phyloP scores from a whole-genome alignment of 1,140 invertebrate genomes.

The Achatina immaculata region DNA sequence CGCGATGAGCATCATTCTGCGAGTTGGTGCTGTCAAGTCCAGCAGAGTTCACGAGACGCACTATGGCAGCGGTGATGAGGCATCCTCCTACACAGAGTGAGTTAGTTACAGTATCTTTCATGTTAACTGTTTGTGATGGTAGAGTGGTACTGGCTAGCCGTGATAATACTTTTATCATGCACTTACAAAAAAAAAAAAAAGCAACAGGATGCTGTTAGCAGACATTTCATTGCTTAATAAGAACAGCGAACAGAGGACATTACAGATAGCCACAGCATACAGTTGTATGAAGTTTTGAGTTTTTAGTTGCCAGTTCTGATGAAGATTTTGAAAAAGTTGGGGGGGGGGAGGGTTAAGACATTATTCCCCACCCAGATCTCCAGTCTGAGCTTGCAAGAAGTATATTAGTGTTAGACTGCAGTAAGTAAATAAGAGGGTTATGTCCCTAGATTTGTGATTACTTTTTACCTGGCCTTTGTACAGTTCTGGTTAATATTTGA shows the following conservation, averaged over 20 bases:
- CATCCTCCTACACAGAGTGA: slow-evolving; percentile 44
- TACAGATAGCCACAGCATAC: background rate
- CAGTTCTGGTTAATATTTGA: too few relatives aligned
- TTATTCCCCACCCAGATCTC: too few relatives aligned
- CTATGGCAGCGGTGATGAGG: slow-evolving; percentile 43
- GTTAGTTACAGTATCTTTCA: background rate
- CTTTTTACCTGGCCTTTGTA: too few relatives aligned
- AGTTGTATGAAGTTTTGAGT: too few relatives aligned
- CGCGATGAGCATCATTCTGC: slow-evolving; percentile 47
- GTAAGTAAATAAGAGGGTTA: too few relatives aligned
- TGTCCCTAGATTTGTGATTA: too few relatives aligned
- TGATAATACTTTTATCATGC: background rate
- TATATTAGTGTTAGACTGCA: too few relatives aligned
- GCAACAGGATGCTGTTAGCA: background rate
- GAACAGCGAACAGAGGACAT: background rate
- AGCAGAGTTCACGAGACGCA: slow-evolving; percentile 29
- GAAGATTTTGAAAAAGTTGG: too few relatives aligned
- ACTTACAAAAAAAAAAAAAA: background rate
- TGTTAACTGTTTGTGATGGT: background rate
- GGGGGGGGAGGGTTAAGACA: too few relatives aligned
- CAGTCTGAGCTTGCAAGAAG: too few relatives aligned
- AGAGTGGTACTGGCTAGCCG: too few relatives aligned
- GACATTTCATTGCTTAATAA: background rate
- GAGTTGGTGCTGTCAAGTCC: slow-evolving; percentile 45
- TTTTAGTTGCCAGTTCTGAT: too few relatives aligned